A percentile compares a stretch with the other conserved stretches of the same genome.
phyloP scores from a whole-genome alignment of 2,888 invertebrate species.

The Emesis furor region DNA sequence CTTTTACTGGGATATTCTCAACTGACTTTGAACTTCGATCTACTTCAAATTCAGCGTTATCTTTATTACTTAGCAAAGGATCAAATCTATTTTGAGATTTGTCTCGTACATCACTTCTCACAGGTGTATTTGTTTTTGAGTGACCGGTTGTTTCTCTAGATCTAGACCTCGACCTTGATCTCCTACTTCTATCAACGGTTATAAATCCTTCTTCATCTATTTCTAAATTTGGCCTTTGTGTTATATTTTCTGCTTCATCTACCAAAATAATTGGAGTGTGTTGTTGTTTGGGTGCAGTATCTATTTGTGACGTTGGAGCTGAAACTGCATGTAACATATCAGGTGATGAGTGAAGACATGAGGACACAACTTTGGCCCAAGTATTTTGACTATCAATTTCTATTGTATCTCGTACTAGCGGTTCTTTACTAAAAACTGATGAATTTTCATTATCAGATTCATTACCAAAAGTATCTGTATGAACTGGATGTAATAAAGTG shows the following conservation, averaged over 20 bases:
- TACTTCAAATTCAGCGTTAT: slow-evolving; percentile 78
- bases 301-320: slow-evolving; percentile 69
- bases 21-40: slow-evolving; percentile 75
- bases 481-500: slow-evolving; percentile 38
- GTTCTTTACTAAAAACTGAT: slow-evolving; percentile 61
- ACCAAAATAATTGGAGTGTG: slow-evolving; percentile 85
- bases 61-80: slow-evolving; percentile 81
- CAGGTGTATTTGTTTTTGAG: slow-evolving; percentile 79
- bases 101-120: slow-evolving; percentile 79
- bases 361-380: slow-evolving; percentile 88
- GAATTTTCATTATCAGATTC: slow-evolving; percentile 53
- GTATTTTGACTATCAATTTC: slow-evolving; percentile 78
- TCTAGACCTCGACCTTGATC: slow-evolving; percentile 92
- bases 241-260: slow-evolving; percentile 82
- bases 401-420: slow-evolving; percentile 46
- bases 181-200: slow-evolving; percentile 87
- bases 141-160: slow-evolving; percentile 88
- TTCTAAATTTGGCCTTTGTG: slow-evolving; percentile 80
- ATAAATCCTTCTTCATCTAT: slow-evolving; percentile 89
- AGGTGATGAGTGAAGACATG: slow-evolving; percentile 82
- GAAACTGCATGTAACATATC: slow-evolving; percentile 77
- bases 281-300: slow-evolving; percentile 69
- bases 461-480: slow-evolving; percentile 34
- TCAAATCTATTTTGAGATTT: slow-evolving; percentile 85
- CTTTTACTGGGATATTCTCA: slow-evolving; percentile 77